A percentile compares a stretch with the other conserved stretches of the same genome.
phyloP scores from a whole-genome alignment of 2,797 vertebrate species.

The Pipistrellus nathusii region DNA sequence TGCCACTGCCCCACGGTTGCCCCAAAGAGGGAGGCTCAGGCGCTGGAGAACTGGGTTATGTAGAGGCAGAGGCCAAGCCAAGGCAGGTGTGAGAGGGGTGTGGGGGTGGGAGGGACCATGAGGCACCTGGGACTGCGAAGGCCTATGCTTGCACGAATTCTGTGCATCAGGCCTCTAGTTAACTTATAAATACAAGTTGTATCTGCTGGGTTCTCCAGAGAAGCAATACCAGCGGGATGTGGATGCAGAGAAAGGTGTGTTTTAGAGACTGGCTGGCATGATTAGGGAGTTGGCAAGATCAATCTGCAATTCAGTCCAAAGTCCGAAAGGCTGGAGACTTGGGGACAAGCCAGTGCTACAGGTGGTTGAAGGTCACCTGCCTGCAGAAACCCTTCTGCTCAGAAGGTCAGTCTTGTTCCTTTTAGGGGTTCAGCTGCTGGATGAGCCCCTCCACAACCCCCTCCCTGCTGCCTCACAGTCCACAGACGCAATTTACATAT shows the following conservation, averaged over 20 bases:
- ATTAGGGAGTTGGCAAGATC: neutral
- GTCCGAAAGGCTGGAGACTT: neutral
- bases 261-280: neutral
- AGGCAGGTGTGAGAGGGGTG: accelerated
- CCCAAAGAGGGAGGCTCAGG: no score
- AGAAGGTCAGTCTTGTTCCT: neutral
- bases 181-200: neutral
- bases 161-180: neutral
- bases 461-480: neutral
- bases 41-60: accelerated
- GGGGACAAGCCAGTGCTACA: no score
- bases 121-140: no score
- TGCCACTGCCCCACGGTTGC: no score
- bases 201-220: neutral
- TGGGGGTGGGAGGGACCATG: accelerated
- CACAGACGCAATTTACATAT: neutral
- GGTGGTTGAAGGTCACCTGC: neutral
- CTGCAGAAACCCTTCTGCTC: neutral
- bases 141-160: no score
- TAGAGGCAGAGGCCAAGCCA: no score
- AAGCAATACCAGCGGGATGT: neutral
- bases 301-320: neutral
- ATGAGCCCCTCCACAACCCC: neutral
- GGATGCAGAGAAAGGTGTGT: neutral
- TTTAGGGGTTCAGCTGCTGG: neutral